Base-by-base conservation (phyloP, 2,888 invertebrate genomes). In the Linnaemya tessellans region DNA sequence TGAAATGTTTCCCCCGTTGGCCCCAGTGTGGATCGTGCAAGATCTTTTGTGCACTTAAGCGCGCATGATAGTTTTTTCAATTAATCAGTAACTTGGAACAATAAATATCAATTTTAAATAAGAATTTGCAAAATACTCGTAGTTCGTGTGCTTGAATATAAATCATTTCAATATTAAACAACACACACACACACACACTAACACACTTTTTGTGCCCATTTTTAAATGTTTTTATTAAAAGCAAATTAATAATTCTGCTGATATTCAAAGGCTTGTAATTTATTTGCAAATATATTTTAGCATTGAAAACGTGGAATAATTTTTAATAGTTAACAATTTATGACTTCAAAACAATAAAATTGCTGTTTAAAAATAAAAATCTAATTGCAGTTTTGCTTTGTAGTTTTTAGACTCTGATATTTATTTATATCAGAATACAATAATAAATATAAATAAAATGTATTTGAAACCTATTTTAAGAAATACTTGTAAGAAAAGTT, bases 311-410 rank as follows among this genome's bases (percentile, higher is more conserved):
- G 9, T 20, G 18, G 13, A 3, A 1, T 46, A n/a, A 10, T 22
- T 65, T 30, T 46, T 15, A 43, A 10, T 46, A 22, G 10, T 15
- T 65, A 25, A 30, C 30, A 25, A 5, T 56, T 30, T 18, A 11
- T 15, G 10, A 51, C 67, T 51, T 51, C 51, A 30, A 68, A 51
- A 35, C 11, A 38, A 18, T 38, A 13, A 20, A 51, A 51, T 18
- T 67, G 18, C 49, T 5, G 18, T 49, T 49, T n/a, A 65, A 65
- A 25, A n/a, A n/a, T n/a, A n/a, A n/a, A n/a, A n/a, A n/a, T 25
- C 3, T 4, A 65, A 25, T 25, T 43, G 25, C 11, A 18, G 8
- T 22, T 54, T 54, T 54, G 5, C 22, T 0, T 13, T 13, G 13
- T 4, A 18, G 46, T 0, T 35, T 35, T 35, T 35, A 35, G 8